Base-by-base conservation (phyloP, 2,888 invertebrate genomes). In the Acanthococcus lagerstroemiae region DNA sequence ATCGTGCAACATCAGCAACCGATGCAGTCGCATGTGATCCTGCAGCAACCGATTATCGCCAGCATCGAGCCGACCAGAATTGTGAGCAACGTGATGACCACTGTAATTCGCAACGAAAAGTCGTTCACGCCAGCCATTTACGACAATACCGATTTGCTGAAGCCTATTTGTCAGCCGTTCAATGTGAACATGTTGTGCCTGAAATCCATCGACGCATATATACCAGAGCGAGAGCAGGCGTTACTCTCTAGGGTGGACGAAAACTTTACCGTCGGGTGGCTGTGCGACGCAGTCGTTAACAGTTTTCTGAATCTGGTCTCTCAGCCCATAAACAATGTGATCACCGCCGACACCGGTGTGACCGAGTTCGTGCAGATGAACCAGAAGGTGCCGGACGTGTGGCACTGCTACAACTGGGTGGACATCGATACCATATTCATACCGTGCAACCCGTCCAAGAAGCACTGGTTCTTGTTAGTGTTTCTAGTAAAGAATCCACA, bases 391-490 rank as follows among this genome's bases (percentile, higher is more conserved):
- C 65, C 56, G 2, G 65, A 65, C 12, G 54, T 61, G 15, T 61
- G 61, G 61, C 52, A 27, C n/a, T 44, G 48, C 37, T 65, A 27
- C 46, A 55, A 65, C n/a, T 65, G 55, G 55, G 30, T 24, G 21
- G 22, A 65, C 12, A 65, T 55, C 26, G 55, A 55, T 46, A 55
- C 56, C 9, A 55, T 65, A n/a, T 65, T 65, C 17, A 55, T 65
- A 55, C 65, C 65, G 4, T 65, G 65, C 17, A 65, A 65, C 46
- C 65, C 65, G 25, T 48, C 55, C 3, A 65, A 65, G 12, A 55
- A 65, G 21, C 65, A 65, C 4, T 65, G 65, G 65, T 55, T 65
- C 15, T 26, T 65, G 22, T 25, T 65, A 25, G 65, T 65, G 12
- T 26, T 61, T 3, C 24, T 61, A n/a, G 37, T 61, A 15, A 61